Conservation (phyloP, 2,797 vertebrate genomes). For the Erethizon dorsatum region DNA sequence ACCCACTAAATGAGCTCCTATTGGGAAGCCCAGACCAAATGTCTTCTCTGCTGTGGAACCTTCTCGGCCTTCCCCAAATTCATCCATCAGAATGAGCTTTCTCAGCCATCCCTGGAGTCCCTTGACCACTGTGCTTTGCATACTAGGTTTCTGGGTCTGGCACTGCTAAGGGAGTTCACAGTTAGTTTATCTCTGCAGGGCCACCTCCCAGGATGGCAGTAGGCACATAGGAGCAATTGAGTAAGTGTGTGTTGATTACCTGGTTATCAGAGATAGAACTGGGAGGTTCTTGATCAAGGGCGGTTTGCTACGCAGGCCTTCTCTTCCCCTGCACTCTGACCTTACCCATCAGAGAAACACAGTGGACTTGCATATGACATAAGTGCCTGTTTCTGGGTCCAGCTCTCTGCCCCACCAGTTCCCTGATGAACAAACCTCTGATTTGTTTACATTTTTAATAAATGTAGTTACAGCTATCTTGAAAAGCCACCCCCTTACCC, state of each 20-base stretch:
- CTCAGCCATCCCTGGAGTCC: neutral
- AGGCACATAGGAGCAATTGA: neutral
- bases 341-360: neutral
- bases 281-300: neutral
- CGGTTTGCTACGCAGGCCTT: neutral
- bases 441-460: constrained; percentile 36
- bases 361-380: neutral
- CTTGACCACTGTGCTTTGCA: neutral
- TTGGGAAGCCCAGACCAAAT: neutral
- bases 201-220: neutral
- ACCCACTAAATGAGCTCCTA: neutral
- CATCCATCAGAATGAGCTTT: neutral
- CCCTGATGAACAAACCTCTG: neutral
- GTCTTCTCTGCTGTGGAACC: neutral
- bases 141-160: neutral
- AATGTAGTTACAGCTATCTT: neutral
- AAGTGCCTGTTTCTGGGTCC: neutral
- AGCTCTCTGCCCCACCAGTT: neutral
- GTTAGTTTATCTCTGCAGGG: neutral
- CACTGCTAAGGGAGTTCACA: neutral
- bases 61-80: neutral
- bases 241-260: neutral
- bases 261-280: neutral
- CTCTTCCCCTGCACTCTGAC: neutral
- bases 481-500: neutral